Base-by-base conservation (phyloP, 1,140 invertebrate genomes). In the Leptinotarsa lineolata region DNA sequence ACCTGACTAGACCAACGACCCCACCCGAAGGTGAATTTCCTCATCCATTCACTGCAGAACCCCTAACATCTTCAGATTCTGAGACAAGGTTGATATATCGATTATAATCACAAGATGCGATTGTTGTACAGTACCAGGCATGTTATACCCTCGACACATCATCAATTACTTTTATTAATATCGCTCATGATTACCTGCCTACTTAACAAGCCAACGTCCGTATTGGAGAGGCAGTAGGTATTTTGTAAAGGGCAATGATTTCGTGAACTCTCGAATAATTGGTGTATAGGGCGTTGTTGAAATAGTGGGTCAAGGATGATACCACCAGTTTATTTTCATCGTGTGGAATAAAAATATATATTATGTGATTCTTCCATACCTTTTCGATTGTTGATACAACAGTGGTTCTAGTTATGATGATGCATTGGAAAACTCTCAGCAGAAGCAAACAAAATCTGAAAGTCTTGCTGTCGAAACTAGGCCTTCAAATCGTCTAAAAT, bases 131-230 rank as follows among this genome's bases (percentile, higher is more conserved):
- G n/a, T 54, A 54, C 48, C 45, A 18, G 48, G 16, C 15, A 54
- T n/a, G 48, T n/a, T 54, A 5, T 18, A 54, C 16, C n/a, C 16
- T 4, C 13, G n/a, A 18, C 48, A 54, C 16, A 54, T 54, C 48
- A 54, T 54, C 48, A 54, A 54, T 54, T 54, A 54, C 48, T 54
- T 54, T 54, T 54, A 54, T 54, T 54, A 54, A 54, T 54, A 54
- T n/a, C 48, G 48, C 48, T 54, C 48, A 54, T 15, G 48, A 54
- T 54, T 54, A 54, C 48, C 48, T 54, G 48, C 48, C 48, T 54
- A 54, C 48, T 54, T 18, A 54, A 54, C 48, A 18, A 54, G 16
- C 15, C n/a, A 54, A 54, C 48, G 48, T 15, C 4, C n/a, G n/a
- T 54, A 18, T 18, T 54, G 48, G 16, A 54, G 16, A 54, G 48